Conservation (phyloP, 92 coral and sea anemone genomes). For the Pocillopora grandis region DNA sequence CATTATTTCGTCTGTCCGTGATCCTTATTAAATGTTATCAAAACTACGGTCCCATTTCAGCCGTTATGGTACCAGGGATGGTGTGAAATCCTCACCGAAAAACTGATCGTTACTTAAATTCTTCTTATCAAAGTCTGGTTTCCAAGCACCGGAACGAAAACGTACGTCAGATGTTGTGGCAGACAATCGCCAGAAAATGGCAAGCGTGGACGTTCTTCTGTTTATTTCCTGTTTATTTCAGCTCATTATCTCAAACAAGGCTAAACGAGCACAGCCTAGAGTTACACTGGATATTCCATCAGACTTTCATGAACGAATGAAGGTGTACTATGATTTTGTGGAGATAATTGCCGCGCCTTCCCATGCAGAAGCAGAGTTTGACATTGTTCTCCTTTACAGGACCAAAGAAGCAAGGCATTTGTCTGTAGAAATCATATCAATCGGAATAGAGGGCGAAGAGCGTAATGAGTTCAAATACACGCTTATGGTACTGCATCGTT, state of each 20-base stretch:
- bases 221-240: slow-evolving; percentile 21
- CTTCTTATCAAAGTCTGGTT: slow-evolving; percentile 37
- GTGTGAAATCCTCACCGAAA: background rate
- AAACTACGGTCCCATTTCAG: background rate
- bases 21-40: background rate
- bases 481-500: slow-evolving; percentile 39
- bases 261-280: slow-evolving; percentile 12
- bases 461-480: slow-evolving; percentile 62
- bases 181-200: slow-evolving; percentile 15
- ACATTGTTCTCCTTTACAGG: slow-evolving; percentile 55
- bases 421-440: slow-evolving; percentile 64
- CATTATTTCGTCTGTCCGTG: too few species aligned
- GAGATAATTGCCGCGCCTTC: slow-evolving; percentile 52
- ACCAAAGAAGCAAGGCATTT: slow-evolving; percentile 65
- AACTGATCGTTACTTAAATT: slow-evolving; percentile 22
- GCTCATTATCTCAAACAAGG: slow-evolving; percentile 4
- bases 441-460: slow-evolving; percentile 53
- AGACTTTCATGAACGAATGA: slow-evolving; percentile 34
- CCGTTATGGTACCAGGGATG: background rate
- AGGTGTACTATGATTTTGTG: slow-evolving; percentile 66
- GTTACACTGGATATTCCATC: slow-evolving; percentile 33
- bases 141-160: slow-evolving; percentile 18
- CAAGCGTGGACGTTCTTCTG: slow-evolving; percentile 5
- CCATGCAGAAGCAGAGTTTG: slow-evolving; percentile 52
- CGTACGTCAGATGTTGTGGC: slow-evolving; percentile 11